Evolutionary conservation across 1,140 invertebrate genomes (phyloP).

Genomic region (Lamellibrachia luymesi): DNA sequence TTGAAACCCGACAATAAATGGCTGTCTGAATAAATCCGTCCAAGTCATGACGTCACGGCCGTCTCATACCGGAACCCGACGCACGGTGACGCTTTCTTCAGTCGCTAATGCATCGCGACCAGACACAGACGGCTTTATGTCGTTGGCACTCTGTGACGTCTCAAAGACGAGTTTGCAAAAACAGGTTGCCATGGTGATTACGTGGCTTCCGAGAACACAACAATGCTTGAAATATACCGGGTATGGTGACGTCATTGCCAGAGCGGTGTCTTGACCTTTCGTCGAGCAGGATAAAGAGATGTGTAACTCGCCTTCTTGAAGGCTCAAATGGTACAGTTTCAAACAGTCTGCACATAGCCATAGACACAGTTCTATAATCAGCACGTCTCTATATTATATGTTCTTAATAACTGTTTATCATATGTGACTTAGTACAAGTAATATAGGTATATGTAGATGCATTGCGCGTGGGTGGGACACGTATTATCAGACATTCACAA

Average conservation of each 20-base stretch:
- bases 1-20: neutral
- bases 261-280: too few relatives aligned
- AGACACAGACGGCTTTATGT: neutral
- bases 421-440: too few relatives aligned
- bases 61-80: neutral
- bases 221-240: neutral
- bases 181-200: neutral
- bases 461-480: too few relatives aligned
- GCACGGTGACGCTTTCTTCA: neutral
- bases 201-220: neutral
- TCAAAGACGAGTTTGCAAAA: neutral
- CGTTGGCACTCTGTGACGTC: neutral
- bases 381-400: too few relatives aligned
- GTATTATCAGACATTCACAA: too few relatives aligned
- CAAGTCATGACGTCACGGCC: neutral
- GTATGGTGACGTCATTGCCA: neutral
- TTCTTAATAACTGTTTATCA: too few relatives aligned
- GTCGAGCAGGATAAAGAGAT: too few relatives aligned
- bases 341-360: too few relatives aligned
- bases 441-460: too few relatives aligned
- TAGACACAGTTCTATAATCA: too few relatives aligned
- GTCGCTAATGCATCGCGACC: neutral
- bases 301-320: too few relatives aligned
- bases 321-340: too few relatives aligned
- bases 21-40: neutral